Conservation (phyloP, 2,888 invertebrate genomes). For the Caenorhabditis sp. region DNA sequence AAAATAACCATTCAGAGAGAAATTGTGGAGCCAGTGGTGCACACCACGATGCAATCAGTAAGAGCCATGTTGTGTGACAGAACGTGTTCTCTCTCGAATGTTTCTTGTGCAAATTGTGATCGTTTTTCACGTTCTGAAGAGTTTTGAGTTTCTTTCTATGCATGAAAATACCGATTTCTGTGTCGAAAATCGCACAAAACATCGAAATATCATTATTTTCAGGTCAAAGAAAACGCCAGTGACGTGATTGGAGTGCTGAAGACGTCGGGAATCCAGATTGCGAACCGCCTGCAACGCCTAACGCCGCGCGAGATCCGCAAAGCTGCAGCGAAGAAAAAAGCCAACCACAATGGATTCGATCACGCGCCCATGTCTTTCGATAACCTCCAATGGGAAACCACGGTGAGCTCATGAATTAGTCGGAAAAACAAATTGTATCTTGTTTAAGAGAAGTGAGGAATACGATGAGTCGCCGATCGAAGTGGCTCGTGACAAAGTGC, state of each 20-base stretch:
- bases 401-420: slow-evolving; percentile 1
- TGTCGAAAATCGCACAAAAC: neutral
- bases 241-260: slow-evolving; percentile 66
- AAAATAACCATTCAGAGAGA: slow-evolving; percentile 26
- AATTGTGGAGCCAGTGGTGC: slow-evolving; percentile 23
- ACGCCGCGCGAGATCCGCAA: slow-evolving; percentile 48
- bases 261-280: slow-evolving; percentile 59
- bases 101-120: neutral
- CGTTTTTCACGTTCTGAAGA: neutral
- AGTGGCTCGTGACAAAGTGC: slow-evolving; percentile 9
- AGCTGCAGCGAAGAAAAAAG: slow-evolving; percentile 42
- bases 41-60: slow-evolving; percentile 47
- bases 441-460: slow-evolving; percentile 35
- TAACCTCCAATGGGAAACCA: slow-evolving; percentile 64
- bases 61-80: slow-evolving; percentile 33
- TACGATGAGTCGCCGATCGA: slow-evolving; percentile 24
- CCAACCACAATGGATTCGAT: slow-evolving; percentile 29
- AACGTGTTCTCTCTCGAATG: neutral
- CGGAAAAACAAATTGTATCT: neutral
- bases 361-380: slow-evolving; percentile 63
- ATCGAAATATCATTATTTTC: slow-evolving; percentile 6
- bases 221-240: slow-evolving; percentile 64
- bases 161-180: slow-evolving; percentile 13
- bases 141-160: slow-evolving; percentile 22
- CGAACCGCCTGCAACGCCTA: slow-evolving; percentile 37